Percentiles rank a stretch among this genome's conserved stretches.
phyloP scores from a whole-genome alignment of 2,113 vertebrate genomes.

The Callospermophilus lateralis region DNA sequence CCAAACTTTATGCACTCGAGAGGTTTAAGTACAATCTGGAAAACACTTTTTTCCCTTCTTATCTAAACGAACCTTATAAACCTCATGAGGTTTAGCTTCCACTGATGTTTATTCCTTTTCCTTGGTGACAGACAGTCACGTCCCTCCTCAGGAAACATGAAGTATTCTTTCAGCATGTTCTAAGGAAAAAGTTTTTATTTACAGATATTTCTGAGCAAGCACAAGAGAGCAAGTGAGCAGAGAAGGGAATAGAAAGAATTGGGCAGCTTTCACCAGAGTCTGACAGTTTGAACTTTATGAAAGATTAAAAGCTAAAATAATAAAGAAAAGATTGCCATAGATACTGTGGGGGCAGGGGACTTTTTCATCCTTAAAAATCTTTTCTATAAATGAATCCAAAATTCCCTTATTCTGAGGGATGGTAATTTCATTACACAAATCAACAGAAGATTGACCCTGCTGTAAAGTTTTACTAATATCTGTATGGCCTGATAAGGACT shows the following conservation, averaged over 20 bases:
- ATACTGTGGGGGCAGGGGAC: constrained; percentile 10
- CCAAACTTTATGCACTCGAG: not conserved
- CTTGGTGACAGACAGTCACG: not conserved
- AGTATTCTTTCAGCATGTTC: constrained; percentile 41
- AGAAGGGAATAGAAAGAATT: constrained; percentile 20
- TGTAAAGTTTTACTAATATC: constrained; percentile 85
- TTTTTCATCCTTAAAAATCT: constrained; percentile 53
- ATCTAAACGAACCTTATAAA: constrained; percentile 57
- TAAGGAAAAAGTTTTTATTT: constrained; percentile 65
- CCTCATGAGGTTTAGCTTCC: constrained; percentile 53
- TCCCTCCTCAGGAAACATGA: constrained; percentile 15
- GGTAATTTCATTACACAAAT: constrained; percentile 85
- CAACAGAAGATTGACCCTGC: constrained; percentile 81
- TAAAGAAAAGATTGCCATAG: not conserved
- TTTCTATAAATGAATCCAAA: constrained; percentile 67
- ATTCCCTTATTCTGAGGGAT: constrained; percentile 66
- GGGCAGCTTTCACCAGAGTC: constrained; percentile 21
- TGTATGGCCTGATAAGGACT: constrained; percentile 85
- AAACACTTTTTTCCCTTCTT: constrained; percentile 36
- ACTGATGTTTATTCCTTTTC: constrained; percentile 62
- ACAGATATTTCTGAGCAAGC: constrained; percentile 23
- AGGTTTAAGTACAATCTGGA: constrained; percentile 63
- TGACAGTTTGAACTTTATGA: constrained; percentile 57
- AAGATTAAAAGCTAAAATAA: constrained; percentile 11
- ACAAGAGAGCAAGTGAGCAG: not conserved